Base-by-base conservation (phyloP, 2,888 invertebrate genomes). In the Aphodius sticticus region DNA sequence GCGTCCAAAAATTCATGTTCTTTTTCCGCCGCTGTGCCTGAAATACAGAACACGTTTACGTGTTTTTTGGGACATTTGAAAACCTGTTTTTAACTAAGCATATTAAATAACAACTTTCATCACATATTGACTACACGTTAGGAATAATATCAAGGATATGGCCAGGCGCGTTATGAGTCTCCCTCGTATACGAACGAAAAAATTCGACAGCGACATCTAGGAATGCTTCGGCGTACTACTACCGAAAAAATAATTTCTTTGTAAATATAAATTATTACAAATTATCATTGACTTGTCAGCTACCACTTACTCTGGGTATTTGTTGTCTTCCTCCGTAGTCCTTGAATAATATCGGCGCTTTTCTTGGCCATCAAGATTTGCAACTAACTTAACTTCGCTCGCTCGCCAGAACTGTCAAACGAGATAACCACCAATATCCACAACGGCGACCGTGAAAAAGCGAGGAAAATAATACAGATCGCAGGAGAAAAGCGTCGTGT, bases 361-460 rank as follows among this genome's bases (percentile, higher is more conserved):
- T 3, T 3, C 6, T 12, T 53, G 12, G 53, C 1, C 53, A 53
- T 3, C 12, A 5, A 53, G 3, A 53, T 53, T 53, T 12, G 53
- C 53, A 53, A 53, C 53, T 53, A 53, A 53, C 53, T 53, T 53
- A 53, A 53, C 53, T 53, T 53, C 53, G 53, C 53, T 9, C 53
- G 53, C 53, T 37, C 35, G 74, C 37, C 36, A 5, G n/a, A 74
- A 7, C 74, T 74, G 74, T 74, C 74, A 74, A 74, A 74, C 74
- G 36, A 90, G 88, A 89, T 74, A 74, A 74, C 74, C 74, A 74
- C 26, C 35, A 74, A 26, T 35, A 16, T 16, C 35, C 15, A 5
- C 71, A 26, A 26, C 26, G 26, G 26, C 26, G 26, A 26, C 26
- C 26, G 12, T 35, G 35, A 71, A 71, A 26, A 74, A 74, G 9